Evolutionary conservation across 2,113 vertebrate genomes (phyloP).

Genomic region (Oophaga pumilio): DNA sequence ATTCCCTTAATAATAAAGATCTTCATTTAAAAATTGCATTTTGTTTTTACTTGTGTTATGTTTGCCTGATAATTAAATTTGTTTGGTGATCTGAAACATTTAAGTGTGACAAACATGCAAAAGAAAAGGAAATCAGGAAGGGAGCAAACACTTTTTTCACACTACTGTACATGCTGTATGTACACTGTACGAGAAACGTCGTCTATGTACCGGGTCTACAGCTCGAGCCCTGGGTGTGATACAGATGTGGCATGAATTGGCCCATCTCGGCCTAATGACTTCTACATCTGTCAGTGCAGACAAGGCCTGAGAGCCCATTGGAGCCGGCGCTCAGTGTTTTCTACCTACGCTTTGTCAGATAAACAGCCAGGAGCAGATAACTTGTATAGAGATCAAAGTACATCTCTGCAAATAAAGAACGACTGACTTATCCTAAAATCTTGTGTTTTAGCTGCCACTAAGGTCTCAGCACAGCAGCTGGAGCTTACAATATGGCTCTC

Average conservation of each 20-base stretch:
- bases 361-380: constrained; percentile 46
- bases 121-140: too few species aligned
- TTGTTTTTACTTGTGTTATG: too few species aligned
- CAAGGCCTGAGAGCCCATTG: constrained; percentile 5
- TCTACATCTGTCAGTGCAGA: constrained; percentile 28
- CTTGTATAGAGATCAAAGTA: constrained; percentile 46
- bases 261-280: constrained; percentile 11
- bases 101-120: too few species aligned
- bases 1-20: too few species aligned
- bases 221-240: not conserved
- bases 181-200: not conserved
- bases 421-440: constrained; percentile 16
- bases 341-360: constrained; percentile 37
- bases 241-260: not conserved
- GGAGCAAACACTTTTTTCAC: too few species aligned
- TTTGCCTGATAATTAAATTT: too few species aligned
- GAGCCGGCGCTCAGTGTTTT: constrained; percentile 2
- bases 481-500: constrained; percentile 36
- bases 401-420: constrained; percentile 11
- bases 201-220: too few species aligned
- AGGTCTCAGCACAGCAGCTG: constrained; percentile 27
- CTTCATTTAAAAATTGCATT: too few species aligned
- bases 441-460: constrained; percentile 43
- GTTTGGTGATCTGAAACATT: too few species aligned
- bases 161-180: not conserved